These are phyloP conservation scores for Sorex maritimensis DNA, from an alignment of 2,797 vertebrate genomes.

Conservation along the genomic window DNA sequence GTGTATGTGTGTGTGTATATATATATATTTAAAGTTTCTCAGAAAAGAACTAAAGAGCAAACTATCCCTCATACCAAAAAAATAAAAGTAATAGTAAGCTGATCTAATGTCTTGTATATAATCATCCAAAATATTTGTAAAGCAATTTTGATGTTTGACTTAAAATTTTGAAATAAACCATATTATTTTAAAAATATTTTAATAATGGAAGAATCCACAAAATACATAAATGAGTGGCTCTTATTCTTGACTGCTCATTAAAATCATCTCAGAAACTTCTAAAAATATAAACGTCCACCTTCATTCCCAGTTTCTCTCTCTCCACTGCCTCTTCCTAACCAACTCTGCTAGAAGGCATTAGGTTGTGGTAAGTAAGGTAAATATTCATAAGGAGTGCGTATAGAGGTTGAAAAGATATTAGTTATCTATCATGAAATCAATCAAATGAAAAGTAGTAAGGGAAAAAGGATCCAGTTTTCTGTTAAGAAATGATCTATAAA, in stretches of 20 bases:
- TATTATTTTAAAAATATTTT: conserved; percentile 42
- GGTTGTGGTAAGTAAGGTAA: background rate
- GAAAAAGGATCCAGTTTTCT: conserved; percentile 8
- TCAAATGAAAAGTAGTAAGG: background rate
- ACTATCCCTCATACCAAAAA: background rate
- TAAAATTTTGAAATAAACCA: conserved; percentile 48
- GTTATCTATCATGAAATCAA: background rate
- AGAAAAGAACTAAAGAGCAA: conserved; percentile 45
- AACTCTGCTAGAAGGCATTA: background rate
- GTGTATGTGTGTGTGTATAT: background rate
- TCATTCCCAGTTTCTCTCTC: background rate
- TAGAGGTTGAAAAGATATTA: background rate
- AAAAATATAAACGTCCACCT: conserved; percentile 16
- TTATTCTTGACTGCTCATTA: background rate
- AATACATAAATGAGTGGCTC: conserved; percentile 5
- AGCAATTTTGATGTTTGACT: conserved; percentile 12
- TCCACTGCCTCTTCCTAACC: background rate
- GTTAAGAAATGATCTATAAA: background rate
- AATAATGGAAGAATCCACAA: conserved; percentile 31
- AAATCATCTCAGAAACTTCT: background rate
- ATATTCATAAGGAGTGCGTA: background rate
- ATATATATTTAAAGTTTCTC: background rate
- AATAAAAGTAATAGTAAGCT: background rate
- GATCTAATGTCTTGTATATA: conserved; percentile 30
- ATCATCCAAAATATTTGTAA: background rate